Base-by-base conservation (phyloP, 2,888 invertebrate genomes). In the Caenorhabditis sp. region DNA sequence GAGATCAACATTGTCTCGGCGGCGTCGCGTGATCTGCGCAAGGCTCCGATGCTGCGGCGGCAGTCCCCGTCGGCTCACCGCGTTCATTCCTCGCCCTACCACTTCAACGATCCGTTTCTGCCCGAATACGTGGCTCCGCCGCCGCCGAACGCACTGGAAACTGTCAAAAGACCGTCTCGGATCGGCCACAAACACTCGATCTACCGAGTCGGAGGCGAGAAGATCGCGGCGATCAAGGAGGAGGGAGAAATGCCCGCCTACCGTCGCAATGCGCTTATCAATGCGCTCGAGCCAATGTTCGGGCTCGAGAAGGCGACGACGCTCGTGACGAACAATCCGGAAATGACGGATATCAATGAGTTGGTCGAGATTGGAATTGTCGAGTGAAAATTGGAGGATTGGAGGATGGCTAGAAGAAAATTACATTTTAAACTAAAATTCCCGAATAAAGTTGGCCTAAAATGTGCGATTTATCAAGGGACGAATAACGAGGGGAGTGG, bases 101-200 rank as follows among this genome's bases (percentile, higher is more conserved):
- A 72, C 30, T 63, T 50, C 32, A 55, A 61, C 30, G 75, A 75
- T 45, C 68, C 68, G 24, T 75, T 58, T 17, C 63, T 75, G 9
- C 75, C 75, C 15, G 75, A 75, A 13, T 75, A 75, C 58, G 68
- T 75, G 13, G 75, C 62, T 30, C 75, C 75, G 20, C 75, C 74
- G 1, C 48, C 24, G 9, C 61, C 65, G 45, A 72, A 52, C 9
- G 50, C 56, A 0, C 24, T 59, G 30, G 65, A 73, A 37, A n/a
- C 45, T 9, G 17, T 32, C 3, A 48, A 27, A 32, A 66, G 56
- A 45, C 48, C 46, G 4, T 43, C 52, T 5, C 52, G 66, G 52
- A 75, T 75, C 22, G 75, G 75, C 0, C 66, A 75, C 30, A 68
- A 62, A 11, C 48, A 75, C 17, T 75, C 75, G 27, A 75, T 75